Conservation (phyloP, 2,797 vertebrate genomes). For the Australoheros facetus region DNA sequence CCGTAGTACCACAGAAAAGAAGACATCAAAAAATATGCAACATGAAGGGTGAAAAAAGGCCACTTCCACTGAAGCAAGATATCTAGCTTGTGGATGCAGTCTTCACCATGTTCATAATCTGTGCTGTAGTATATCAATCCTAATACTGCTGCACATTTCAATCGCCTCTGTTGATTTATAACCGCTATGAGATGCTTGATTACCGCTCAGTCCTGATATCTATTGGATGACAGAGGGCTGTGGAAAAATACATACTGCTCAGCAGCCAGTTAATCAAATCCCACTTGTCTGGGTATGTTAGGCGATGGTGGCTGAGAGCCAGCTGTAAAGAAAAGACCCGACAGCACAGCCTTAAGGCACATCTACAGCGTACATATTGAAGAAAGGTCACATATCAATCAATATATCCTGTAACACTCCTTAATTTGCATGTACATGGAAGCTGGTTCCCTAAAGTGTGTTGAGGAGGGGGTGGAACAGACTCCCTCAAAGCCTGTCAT, state of each 20-base stretch:
- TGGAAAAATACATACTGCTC: conserved; percentile 60
- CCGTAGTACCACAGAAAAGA: conserved; percentile 41
- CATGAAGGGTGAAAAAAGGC: conserved; percentile 37
- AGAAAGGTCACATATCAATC: conserved; percentile 50
- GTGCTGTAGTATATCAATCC: conserved; percentile 18
- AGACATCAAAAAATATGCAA: neutral
- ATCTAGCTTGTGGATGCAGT: conserved; percentile 11
- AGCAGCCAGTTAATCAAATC: conserved; percentile 71
- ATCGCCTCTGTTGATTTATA: conserved; percentile 60
- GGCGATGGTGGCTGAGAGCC: conserved; percentile 56
- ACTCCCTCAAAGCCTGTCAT: conserved; percentile 8
- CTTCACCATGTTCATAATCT: conserved; percentile 13
- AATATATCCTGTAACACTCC: neutral
- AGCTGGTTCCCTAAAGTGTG: conserved; percentile 12
- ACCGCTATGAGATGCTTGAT: conserved; percentile 52
- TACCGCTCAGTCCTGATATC: conserved; percentile 56
- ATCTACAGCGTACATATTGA: conserved; percentile 25
- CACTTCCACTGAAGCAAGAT: conserved; percentile 1
- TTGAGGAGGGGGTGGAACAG: neutral
- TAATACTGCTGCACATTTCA: conserved; percentile 48
- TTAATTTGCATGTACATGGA: conserved; percentile 11
- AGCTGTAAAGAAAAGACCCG: conserved; percentile 51
- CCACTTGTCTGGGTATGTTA: conserved; percentile 59
- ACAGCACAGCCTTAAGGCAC: conserved; percentile 26
- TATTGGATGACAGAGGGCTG: conserved; percentile 46